Conservation (phyloP, 2,888 invertebrate species). For the Protonemura montana region DNA sequence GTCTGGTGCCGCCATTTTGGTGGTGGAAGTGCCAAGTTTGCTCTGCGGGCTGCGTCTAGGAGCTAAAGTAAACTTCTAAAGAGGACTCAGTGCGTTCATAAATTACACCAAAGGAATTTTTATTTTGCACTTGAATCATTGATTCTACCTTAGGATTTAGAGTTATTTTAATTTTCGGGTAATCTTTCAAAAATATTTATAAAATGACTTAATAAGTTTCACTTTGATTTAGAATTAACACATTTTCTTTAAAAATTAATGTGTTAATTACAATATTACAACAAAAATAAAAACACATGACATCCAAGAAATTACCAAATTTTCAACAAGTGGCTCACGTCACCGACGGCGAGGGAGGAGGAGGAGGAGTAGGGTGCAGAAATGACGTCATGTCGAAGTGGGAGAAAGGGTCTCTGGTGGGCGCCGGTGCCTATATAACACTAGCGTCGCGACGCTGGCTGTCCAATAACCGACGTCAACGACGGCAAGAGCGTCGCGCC, state of each 20-base stretch:
- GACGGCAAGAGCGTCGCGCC: neutral
- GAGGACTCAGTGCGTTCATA: too few species aligned
- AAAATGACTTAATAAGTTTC: too few species aligned
- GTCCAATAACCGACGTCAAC: conserved; percentile 25
- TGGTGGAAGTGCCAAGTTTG: neutral
- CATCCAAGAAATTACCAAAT: neutral
- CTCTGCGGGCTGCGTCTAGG: neutral
- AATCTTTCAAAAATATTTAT: too few species aligned
- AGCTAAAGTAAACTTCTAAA: neutral
- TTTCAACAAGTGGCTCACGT: neutral
- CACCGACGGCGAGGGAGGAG: neutral
- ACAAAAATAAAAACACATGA: neutral
- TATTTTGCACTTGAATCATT: too few species aligned
- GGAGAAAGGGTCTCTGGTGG: conserved; percentile 20
- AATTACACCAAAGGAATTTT: too few species aligned
- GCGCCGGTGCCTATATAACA: conserved; percentile 29
- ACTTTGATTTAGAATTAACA: neutral
- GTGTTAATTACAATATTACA: neutral
- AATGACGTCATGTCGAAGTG: neutral
- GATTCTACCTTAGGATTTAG: too few species aligned
- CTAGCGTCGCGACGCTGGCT: neutral
- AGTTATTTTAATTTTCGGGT: too few species aligned
- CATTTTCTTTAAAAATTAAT: neutral
- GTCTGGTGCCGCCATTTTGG: neutral
- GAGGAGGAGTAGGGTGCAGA: neutral